phyloP scores from a whole-genome alignment of 2,888 invertebrate genomes.

The Heliothis peltigera region DNA sequence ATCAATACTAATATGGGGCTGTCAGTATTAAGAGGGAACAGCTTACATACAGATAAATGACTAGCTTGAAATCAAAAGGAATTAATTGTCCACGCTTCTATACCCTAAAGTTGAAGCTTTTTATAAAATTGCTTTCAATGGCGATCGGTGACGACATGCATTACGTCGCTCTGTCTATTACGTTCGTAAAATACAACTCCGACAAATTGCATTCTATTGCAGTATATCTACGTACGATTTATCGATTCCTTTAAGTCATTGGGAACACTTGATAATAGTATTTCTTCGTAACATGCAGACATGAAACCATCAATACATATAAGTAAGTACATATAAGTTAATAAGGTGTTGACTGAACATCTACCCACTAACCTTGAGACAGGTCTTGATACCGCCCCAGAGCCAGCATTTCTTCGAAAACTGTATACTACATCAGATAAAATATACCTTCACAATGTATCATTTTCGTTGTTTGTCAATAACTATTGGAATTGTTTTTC shows the following conservation, averaged over 20 bases:
- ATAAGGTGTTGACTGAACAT: slow-evolving; percentile 6
- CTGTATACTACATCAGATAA: slow-evolving; percentile 1
- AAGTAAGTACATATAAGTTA: slow-evolving; percentile 5
- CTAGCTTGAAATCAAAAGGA: not conserved
- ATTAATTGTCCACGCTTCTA: not conserved
- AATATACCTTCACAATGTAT: not conserved
- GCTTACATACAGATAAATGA: not conserved
- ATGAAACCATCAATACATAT: slow-evolving; percentile 21
- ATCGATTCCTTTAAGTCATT: slow-evolving; percentile 28
- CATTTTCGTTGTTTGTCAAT: slow-evolving; percentile 10
- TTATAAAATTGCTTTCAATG: slow-evolving; percentile 24
- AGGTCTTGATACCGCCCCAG: slow-evolving; percentile 1
- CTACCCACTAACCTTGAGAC: slow-evolving; percentile 7
- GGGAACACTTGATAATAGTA: slow-evolving; percentile 5
- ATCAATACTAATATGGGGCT: not conserved
- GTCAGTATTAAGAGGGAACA: not conserved
- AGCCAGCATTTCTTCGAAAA: slow-evolving; percentile 19
- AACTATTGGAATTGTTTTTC: slow-evolving; percentile 1
- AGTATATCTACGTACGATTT: not conserved
- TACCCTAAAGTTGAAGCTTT: slow-evolving; percentile 7
- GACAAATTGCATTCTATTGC: slow-evolving; percentile 28
- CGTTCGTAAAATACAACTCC: slow-evolving; percentile 13
- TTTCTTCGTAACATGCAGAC: slow-evolving; percentile 5
- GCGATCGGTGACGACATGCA: slow-evolving; percentile 3
- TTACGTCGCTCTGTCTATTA: not conserved